These are phyloP conservation scores for Thereva unica DNA, from an alignment of 2,888 invertebrate species.

Conservation along the genomic window DNA sequence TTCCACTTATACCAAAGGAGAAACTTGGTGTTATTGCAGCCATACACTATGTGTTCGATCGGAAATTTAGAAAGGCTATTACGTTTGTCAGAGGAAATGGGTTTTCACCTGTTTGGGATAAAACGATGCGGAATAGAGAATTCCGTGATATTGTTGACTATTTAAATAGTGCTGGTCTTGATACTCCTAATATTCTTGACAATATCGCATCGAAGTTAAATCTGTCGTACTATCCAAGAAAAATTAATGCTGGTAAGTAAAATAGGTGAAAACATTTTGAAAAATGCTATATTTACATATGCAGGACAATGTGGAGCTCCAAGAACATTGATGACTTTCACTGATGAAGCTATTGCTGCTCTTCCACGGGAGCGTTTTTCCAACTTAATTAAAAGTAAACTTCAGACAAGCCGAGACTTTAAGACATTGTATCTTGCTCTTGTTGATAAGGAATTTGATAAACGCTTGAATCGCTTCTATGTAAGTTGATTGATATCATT, in stretches of 20 bases:
- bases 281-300: no score
- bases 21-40: background rate
- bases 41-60: constrained; percentile 7
- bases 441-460: no score
- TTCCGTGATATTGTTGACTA: constrained; percentile 5
- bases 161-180: constrained; percentile 1
- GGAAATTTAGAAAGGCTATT: constrained; percentile 14
- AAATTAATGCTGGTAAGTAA: constrained; percentile 11
- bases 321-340: constrained; percentile 1
- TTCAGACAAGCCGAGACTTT: constrained; percentile 2
- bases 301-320: no score
- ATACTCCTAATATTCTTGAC: background rate
- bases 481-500: no score
- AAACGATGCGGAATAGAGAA: constrained; percentile 11
- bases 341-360: constrained; percentile 1
- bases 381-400: constrained; percentile 7
- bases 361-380: background rate
- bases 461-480: no score
- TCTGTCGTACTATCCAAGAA: constrained; percentile 1
- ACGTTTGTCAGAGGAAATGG: background rate
- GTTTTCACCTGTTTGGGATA: background rate
- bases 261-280: background rate
- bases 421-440: background rate
- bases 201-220: background rate
- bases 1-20: constrained; percentile 11